Percentiles rank a stretch among this genome's conserved stretches.
Evolutionary conservation across 2,113 vertebrate genomes (phyloP).

Genomic region (Crypturellus undulatus): DNA sequence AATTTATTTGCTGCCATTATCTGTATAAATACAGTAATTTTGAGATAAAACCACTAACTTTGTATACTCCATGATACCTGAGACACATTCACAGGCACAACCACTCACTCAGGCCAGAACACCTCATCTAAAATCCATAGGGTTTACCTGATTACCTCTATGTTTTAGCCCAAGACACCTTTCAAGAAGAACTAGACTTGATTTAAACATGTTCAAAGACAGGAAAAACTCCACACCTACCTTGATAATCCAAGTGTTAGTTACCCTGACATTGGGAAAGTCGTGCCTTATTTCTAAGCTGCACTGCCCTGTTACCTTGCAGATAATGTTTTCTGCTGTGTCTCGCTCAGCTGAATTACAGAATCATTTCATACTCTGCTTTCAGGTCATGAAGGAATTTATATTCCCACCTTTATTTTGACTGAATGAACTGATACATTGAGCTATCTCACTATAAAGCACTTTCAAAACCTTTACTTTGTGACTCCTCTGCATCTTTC

Average conservation of each 20-base stretch:
- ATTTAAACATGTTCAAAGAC: background rate
- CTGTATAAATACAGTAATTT: accelerated
- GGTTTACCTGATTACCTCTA: background rate
- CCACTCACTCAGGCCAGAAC: background rate
- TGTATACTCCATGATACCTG: background rate
- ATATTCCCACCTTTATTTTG: background rate
- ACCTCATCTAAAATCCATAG: background rate
- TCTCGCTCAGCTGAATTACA: background rate
- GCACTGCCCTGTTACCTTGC: background rate
- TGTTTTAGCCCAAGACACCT: background rate
- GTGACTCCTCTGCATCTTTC: background rate
- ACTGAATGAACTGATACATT: background rate
- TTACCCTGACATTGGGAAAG: background rate
- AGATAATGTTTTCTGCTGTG: background rate
- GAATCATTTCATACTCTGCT: accelerated
- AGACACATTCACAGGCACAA: background rate
- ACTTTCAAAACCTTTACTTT: background rate
- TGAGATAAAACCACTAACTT: background rate
- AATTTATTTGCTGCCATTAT: background rate
- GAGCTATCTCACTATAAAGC: background rate
- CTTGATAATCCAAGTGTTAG: background rate
- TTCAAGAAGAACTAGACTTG: background rate
- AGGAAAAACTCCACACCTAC: background rate
- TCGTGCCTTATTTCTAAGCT: background rate
- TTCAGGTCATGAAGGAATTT: background rate